Conservation (phyloP, 1,140 invertebrate species). For the Brachionus rotundiformis region DNA sequence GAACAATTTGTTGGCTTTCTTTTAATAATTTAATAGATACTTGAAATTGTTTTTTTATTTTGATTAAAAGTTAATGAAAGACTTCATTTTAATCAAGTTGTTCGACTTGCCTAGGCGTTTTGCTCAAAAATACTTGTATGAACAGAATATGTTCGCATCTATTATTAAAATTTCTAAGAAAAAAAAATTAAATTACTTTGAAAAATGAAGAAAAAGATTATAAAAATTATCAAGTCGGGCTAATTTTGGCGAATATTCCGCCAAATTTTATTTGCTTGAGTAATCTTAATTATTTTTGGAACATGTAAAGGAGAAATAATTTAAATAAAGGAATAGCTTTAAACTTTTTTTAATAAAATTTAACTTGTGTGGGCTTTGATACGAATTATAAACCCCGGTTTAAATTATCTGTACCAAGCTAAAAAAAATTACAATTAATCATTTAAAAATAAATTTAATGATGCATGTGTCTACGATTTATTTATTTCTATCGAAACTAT, state of each 20-base stretch:
- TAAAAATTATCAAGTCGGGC: neutral
- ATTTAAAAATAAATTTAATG: conserved; percentile 36
- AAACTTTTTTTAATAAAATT: neutral
- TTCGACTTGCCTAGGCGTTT: neutral
- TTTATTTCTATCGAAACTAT: conserved; percentile 23
- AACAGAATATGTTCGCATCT: conserved; percentile 8
- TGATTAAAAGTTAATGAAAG: neutral
- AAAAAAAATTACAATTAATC: conserved; percentile 24
- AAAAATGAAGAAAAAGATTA: neutral
- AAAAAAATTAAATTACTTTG: conserved; percentile 15
- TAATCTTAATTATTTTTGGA: conserved; percentile 6
- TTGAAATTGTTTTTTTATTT: conserved; percentile 11
- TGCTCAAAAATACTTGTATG: neutral
- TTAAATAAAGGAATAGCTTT: neutral
- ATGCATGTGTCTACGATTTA: conserved; percentile 29
- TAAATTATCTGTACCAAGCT: conserved; percentile 19
- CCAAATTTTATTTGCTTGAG: neutral
- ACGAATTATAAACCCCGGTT: neutral
- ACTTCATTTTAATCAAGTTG: conserved; percentile 16
- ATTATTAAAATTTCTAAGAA: conserved; percentile 32
- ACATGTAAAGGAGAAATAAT: neutral
- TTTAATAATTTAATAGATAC: conserved; percentile 12
- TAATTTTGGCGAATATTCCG: conserved; percentile 12
- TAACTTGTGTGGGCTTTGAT: conserved; percentile 1
- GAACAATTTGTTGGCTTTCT: conserved; percentile 3